phyloP scores from a whole-genome alignment of 1,140 invertebrate genomes.

The Cylas formicarius region DNA sequence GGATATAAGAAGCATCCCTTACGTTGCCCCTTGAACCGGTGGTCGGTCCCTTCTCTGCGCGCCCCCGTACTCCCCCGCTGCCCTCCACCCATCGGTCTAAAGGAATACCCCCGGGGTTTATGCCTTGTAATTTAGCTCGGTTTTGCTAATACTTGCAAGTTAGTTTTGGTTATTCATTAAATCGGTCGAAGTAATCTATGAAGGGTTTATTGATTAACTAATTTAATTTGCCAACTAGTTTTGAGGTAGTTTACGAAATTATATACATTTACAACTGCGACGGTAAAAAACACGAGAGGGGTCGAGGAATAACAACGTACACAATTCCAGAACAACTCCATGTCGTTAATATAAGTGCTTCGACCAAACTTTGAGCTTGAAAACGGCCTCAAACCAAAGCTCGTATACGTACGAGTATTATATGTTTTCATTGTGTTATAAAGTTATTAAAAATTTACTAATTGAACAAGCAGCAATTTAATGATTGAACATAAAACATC shows the following conservation, averaged over 20 bases:
- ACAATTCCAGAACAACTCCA: no score
- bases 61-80: conserved; percentile 7
- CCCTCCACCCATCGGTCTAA: conserved; percentile 5
- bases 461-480: no score
- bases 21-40: conserved; percentile 29
- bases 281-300: no score
- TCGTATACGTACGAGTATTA: no score
- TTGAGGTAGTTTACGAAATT: conserved; percentile 17
- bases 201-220: conserved; percentile 25
- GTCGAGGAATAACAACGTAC: no score
- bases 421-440: no score
- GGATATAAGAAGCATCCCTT: conserved; percentile 43
- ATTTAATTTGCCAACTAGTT: conserved; percentile 26
- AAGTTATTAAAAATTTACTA: no score
- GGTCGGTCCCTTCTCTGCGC: neutral
- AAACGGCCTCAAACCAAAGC: no score
- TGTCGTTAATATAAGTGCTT: no score
- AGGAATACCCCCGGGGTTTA: conserved; percentile 21
- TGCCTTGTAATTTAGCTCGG: conserved; percentile 28
- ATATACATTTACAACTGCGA: conserved; percentile 17
- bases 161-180: conserved; percentile 26
- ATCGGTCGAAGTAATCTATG: conserved; percentile 22
- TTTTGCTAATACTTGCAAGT: conserved; percentile 27
- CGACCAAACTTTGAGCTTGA: no score
- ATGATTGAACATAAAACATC: no score